These are phyloP conservation scores for Helobdella robusta DNA, from an alignment of 2,888 invertebrate genomes.

Conservation along the genomic window DNA sequence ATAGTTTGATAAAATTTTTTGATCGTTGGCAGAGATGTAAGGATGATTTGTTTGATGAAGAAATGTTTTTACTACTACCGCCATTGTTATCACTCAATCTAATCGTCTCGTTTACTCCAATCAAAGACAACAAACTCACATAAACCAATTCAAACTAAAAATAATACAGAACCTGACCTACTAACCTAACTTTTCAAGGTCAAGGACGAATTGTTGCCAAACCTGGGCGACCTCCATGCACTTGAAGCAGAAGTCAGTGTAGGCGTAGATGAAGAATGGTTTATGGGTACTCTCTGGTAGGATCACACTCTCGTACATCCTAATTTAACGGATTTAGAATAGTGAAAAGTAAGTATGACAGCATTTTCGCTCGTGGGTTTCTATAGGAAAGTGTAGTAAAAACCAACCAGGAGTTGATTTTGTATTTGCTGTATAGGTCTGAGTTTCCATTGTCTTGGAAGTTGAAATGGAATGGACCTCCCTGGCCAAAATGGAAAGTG, in stretches of 20 bases:
- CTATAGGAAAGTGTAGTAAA: too few relatives aligned
- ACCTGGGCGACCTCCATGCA: conserved; percentile 79
- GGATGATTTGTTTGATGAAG: too few relatives aligned
- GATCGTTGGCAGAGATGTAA: too few relatives aligned
- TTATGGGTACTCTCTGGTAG: conserved; percentile 71
- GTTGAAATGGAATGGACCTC: conserved; percentile 42
- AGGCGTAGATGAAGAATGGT: conserved; percentile 78
- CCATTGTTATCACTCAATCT: too few relatives aligned
- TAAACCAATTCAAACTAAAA: too few relatives aligned
- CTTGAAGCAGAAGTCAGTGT: conserved; percentile 87
- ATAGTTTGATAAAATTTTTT: background rate
- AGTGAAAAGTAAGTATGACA: background rate
- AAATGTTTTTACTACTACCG: too few relatives aligned
- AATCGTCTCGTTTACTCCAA: too few relatives aligned
- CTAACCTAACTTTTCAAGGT: conserved; percentile 69
- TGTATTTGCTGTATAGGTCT: conserved; percentile 34
- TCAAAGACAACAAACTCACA: too few relatives aligned
- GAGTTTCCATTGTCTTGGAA: background rate
- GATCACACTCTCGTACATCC: conserved; percentile 74
- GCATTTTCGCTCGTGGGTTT: background rate
- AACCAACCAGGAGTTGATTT: conserved; percentile 39
- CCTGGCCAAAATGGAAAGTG: conserved; percentile 73
- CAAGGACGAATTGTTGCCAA: conserved; percentile 69
- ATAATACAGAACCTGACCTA: too few relatives aligned
- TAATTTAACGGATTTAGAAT: too few relatives aligned